Percentiles rank a stretch among this genome's conserved stretches.
Conservation (phyloP, 2,113 vertebrate genomes). For the Phylloscopus trochiloides region DNA sequence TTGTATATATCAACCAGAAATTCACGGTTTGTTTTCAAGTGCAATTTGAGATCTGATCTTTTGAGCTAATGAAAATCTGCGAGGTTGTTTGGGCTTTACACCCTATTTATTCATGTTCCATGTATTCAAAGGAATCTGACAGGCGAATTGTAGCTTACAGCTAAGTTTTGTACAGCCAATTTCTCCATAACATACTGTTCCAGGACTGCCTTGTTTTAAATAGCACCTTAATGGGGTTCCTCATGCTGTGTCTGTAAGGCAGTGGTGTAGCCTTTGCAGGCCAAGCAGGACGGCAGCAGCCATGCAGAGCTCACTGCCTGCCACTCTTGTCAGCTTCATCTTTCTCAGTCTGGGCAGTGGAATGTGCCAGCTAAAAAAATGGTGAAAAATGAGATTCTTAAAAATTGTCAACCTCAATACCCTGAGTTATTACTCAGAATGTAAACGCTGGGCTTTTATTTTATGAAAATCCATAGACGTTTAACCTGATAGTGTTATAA, state of each 20-base stretch:
- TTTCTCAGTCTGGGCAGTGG: neutral
- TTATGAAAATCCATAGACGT: slow-evolving; percentile 7
- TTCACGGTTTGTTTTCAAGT: neutral
- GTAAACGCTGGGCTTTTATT: slow-evolving; percentile 13
- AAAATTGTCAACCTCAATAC: slow-evolving; percentile 56
- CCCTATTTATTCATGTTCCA: neutral
- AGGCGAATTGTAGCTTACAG: neutral
- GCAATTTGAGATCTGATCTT: neutral
- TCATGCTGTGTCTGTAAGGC: neutral
- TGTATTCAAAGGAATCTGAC: neutral
- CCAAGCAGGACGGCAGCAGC: neutral
- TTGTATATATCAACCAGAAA: neutral
- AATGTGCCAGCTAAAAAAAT: slow-evolving; percentile 16
- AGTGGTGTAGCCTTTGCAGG: neutral
- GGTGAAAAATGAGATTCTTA: slow-evolving; percentile 56
- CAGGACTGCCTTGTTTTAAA: neutral
- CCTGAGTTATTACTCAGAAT: slow-evolving; percentile 52
- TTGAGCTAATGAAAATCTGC: neutral
- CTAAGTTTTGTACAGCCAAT: neutral
- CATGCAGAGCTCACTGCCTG: neutral
- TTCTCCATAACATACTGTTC: neutral
- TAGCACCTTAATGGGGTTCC: neutral
- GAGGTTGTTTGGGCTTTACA: neutral
- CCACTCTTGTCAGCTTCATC: neutral
- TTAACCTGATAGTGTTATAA: neutral